Evolutionary conservation across 1,140 invertebrate genomes (phyloP), one percentile per base, ranked within the genome.

Genomic region (Nephila pilipes): DNA sequence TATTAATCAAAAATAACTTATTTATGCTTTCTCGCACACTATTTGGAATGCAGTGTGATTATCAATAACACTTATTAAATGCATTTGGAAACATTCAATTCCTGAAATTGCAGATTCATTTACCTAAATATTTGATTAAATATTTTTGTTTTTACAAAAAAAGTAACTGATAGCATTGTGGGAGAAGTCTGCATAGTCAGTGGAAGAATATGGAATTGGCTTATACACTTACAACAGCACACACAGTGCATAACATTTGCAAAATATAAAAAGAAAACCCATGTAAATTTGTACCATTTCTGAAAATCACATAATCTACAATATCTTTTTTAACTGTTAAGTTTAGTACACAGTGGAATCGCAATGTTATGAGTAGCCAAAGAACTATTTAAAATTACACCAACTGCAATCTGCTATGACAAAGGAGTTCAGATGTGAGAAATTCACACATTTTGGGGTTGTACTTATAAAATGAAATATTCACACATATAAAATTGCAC

Each of bases 201-300:
- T 92, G 90, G 80, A 85, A 92, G 90, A 69, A 85, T 85, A 85
- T 85, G 79, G 80, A 69, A 85, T 85, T 54, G 80, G 90, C 38
- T 69, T 32, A 92, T 63, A 90, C 87, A 80, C 14, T 75, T 25
- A 60, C 36, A 65, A 90, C 25, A 81, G 88, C 88, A 90, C 88
- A 90, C 65, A 29, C 46, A 81, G 88, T 90, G 88, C 88, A 90
- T 46, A 46, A 75, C 75, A 46, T 81, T 81, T 80, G 69, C 88
- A 60, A 90, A 90, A 81, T 90, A 55, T 75, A 36, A 90, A 90
- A 75, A 75, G 12, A 75, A 12, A 25, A 90, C 46, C 75, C 25
- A 87, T 60, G 25, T 57, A 8, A 79, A 79, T 80, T 58, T 79
- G 54, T 60, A 54, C 54, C 65, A 75, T 20, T 32, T 20, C 38